phyloP scores from a whole-genome alignment of 1,140 invertebrate species.

The Pseudomyrmex pallidus region DNA sequence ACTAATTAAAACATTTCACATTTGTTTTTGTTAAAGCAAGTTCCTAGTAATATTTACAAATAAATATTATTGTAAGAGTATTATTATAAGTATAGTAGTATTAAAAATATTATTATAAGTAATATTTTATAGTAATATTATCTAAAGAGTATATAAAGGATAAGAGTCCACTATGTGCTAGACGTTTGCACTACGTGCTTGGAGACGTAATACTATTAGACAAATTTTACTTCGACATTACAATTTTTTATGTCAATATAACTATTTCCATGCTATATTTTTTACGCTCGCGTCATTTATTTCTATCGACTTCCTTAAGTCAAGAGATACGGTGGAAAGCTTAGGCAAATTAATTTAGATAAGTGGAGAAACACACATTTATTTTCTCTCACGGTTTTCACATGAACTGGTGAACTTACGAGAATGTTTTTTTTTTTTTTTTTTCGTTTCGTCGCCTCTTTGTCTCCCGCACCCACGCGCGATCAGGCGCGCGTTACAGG shows the following conservation, averaged over 20 bases:
- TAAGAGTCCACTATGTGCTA: no score
- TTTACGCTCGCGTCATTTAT: background rate
- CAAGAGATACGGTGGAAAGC: background rate
- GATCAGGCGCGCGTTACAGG: constrained; percentile 63
- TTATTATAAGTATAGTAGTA: no score
- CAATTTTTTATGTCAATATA: background rate
- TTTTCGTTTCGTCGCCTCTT: background rate
- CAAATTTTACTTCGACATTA: background rate
- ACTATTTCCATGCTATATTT: background rate
- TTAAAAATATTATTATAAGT: no score
- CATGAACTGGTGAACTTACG: constrained; percentile 19
- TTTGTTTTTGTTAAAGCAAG: background rate
- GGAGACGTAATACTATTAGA: no score
- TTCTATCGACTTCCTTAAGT: background rate
- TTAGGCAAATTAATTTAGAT: constrained; percentile 34
- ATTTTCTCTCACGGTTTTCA: constrained; percentile 10
- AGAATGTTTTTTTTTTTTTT: constrained; percentile 35
- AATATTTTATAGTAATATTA: background rate
- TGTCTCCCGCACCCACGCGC: constrained; percentile 31
- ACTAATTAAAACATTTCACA: background rate
- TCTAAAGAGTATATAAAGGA: no score
- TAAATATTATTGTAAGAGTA: no score
- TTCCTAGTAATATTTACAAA: background rate
- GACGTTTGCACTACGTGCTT: no score
- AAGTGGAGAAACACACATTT: constrained; percentile 44